These are phyloP conservation scores for Corythornis cristatus DNA, from an alignment of 2,113 vertebrate genomes.

Conservation along the genomic window DNA sequence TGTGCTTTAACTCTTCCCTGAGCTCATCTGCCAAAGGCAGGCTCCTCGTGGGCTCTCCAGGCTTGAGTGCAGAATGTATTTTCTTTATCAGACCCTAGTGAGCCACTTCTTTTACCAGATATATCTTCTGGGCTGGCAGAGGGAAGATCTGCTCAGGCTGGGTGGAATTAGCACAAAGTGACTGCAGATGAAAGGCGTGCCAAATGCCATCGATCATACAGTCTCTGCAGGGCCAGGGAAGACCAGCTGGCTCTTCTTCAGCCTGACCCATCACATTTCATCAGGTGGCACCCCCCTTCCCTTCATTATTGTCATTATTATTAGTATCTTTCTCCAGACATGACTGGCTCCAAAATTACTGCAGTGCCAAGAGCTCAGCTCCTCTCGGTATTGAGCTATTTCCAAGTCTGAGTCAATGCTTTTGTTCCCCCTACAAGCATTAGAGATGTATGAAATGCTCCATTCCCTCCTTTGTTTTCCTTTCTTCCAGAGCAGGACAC, in stretches of 20 bases:
- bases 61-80: neutral
- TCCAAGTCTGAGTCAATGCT: neutral
- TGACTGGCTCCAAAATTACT: neutral
- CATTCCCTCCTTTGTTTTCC: neutral
- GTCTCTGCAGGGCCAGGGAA: neutral
- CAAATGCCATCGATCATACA: fast-evolving
- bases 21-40: neutral
- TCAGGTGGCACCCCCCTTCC: neutral
- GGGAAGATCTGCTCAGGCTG: neutral
- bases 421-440: neutral
- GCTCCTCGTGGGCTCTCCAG: neutral
- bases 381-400: neutral
- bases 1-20: constrained; percentile 33
- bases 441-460: neutral
- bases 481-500: neutral
- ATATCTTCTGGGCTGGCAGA: neutral
- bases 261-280: neutral
- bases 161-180: neutral
- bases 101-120: neutral
- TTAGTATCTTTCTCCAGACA: neutral
- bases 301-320: neutral
- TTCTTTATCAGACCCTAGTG: neutral
- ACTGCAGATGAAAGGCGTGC: fast-evolving
- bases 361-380: neutral
- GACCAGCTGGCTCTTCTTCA: neutral